phyloP scores from a whole-genome alignment of 2,113 vertebrate species.

The Pachypanchax playfairii region DNA sequence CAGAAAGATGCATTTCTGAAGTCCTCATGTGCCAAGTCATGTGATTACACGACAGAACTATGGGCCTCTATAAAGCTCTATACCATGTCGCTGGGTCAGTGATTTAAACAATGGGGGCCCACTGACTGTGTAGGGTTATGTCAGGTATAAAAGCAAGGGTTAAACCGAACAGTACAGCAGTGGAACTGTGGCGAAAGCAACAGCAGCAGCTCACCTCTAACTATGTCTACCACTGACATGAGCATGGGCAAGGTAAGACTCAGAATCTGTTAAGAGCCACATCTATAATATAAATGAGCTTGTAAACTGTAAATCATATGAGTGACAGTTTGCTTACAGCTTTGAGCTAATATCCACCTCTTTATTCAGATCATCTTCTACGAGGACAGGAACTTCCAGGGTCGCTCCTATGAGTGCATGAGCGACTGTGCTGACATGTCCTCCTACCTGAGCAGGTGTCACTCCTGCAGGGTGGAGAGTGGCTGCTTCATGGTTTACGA shows the following conservation, averaged over 20 bases:
- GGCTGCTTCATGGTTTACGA: conserved; percentile 78
- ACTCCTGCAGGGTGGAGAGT: conserved; percentile 64
- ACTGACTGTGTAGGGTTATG: conserved; percentile 35
- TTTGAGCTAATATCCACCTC: background rate
- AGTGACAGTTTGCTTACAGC: background rate
- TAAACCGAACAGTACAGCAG: conserved; percentile 62
- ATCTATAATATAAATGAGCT: background rate
- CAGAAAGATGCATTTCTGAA: too few relatives aligned
- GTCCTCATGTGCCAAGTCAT: conserved; percentile 45
- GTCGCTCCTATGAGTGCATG: conserved; percentile 57
- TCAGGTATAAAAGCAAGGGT: conserved; percentile 71
- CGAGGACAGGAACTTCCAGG: conserved; percentile 77
- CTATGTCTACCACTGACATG: conserved; percentile 74
- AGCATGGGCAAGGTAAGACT: conserved; percentile 75
- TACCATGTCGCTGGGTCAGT: conserved; percentile 74
- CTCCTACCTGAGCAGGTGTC: conserved; percentile 57
- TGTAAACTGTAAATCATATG: background rate
- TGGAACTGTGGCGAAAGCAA: conserved; percentile 58
- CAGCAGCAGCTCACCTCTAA: conserved; percentile 61
- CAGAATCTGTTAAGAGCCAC: background rate
- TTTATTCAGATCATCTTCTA: conserved; percentile 66
- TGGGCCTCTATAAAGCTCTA: conserved; percentile 34
- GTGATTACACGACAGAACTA: conserved; percentile 28
- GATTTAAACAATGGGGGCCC: conserved; percentile 71
- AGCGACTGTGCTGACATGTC: conserved; percentile 40